Evolutionary conservation across 2,113 vertebrate genomes (phyloP).

Genomic region (Trematocara stigmaticum): DNA sequence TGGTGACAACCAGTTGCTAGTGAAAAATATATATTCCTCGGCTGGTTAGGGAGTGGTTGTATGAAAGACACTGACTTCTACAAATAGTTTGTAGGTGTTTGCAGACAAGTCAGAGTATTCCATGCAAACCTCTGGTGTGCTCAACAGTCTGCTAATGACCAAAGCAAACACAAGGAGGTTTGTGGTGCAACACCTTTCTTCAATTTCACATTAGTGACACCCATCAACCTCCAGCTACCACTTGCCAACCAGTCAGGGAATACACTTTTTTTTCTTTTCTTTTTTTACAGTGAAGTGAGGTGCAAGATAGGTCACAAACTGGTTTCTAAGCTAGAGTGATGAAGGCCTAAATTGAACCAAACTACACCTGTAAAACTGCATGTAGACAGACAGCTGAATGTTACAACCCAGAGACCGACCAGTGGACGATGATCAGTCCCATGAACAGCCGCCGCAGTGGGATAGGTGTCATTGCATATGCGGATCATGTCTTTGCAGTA

Average conservation of each 20-base stretch:
- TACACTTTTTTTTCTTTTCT: background rate
- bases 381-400: conserved; percentile 52
- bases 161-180: background rate
- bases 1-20: background rate
- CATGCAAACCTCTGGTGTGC: no score
- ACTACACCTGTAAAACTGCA: background rate
- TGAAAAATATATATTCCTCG: no score
- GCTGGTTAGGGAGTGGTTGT: no score
- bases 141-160: background rate
- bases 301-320: background rate
- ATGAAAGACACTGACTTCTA: no score
- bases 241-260: background rate
- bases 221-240: background rate
- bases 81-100: no score
- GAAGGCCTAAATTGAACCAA: background rate
- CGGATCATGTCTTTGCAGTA: conserved; percentile 23
- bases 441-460: conserved; percentile 13
- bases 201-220: background rate
- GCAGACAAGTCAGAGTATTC: no score
- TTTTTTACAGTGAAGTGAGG: background rate
- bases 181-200: background rate
- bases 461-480: conserved; percentile 7
- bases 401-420: conserved; percentile 26
- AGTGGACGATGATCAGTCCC: conserved; percentile 29
- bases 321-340: background rate